Base-by-base conservation (phyloP, 2,797 vertebrate species). In the Chromis chromis region DNA sequence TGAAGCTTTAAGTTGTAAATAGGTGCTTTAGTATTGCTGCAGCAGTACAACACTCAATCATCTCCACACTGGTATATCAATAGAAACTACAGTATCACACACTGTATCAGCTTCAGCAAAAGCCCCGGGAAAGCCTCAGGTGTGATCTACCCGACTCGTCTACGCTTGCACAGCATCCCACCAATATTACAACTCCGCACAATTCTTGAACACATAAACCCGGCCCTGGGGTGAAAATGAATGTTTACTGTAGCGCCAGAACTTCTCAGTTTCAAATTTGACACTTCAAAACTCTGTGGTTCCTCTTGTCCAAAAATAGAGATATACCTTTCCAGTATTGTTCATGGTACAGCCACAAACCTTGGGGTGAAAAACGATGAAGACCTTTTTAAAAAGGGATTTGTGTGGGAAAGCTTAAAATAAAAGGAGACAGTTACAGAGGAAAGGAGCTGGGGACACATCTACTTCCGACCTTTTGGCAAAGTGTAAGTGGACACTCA, bases 321-420 rank as follows among this genome's bases (percentile, higher is more conserved):
- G 63, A 27, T 28, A 59, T 59, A 68, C 16, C 65, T 75, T 76
- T 81, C 33, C 56, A 44, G 39, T 65, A 75, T 28, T 71, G 66
- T 70, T 80, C 65, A 57, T 33, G 53, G 80, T 64, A 74, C 70
- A 75, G 79, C 70, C 76, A 69, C 44, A 64, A 70, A 92, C 89
- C 81, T 74, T 60, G 74, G 78, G 90, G 81, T 86, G 86, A 92
- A 94, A 93, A 65, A 63, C 1, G 76, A 92, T 90, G 54, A 88
- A 85, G 70, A 86, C 68, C 76, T 85, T 82, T 88, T 83, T 70
- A 67, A 85, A 70, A 73, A 77, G 69, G 68, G 78, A 79, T 65
- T 83, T 86, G 76, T 92, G 85, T 89, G 89, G 81, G 88, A 94
- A 84, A 85, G 33, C 79, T 28, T 67, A 14, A 65, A 82, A 79